phyloP scores from a whole-genome alignment of 2,888 invertebrate species.

The Perithous albicinctus region DNA sequence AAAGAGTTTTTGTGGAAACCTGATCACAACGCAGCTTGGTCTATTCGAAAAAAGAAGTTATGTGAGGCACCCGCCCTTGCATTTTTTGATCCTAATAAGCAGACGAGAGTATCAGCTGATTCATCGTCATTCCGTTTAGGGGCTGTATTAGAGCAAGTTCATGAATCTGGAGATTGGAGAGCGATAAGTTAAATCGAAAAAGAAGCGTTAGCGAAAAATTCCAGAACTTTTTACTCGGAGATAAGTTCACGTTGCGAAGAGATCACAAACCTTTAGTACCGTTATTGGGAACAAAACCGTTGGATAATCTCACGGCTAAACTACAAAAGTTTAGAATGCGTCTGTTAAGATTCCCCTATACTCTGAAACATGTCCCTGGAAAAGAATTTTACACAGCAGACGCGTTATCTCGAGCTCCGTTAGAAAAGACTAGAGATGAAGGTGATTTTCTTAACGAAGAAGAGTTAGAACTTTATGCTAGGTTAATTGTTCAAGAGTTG shows the following conservation, averaged over 20 bases:
- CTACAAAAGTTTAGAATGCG: constrained; percentile 67
- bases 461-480: constrained; percentile 28
- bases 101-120: constrained; percentile 78
- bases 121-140: constrained; percentile 79
- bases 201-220: constrained; percentile 75
- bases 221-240: constrained; percentile 80
- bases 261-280: constrained; percentile 77
- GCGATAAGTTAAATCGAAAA: constrained; percentile 79
- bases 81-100: constrained; percentile 74
- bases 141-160: constrained; percentile 76
- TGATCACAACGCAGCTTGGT: constrained; percentile 61
- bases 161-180: constrained; percentile 67
- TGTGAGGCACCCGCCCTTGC: constrained; percentile 67
- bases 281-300: constrained; percentile 67
- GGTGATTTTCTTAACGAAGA: neutral
- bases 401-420: constrained; percentile 71
- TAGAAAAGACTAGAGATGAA: neutral
- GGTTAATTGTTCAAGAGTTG: neutral
- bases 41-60: constrained; percentile 44
- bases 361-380: constrained; percentile 71
- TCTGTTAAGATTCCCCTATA: constrained; percentile 60
- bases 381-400: constrained; percentile 73
- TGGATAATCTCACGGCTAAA: constrained; percentile 73
- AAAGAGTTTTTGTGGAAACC: constrained; percentile 72
- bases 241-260: constrained; percentile 76